These are phyloP conservation scores for Phenacoccus solenopsis DNA, from an alignment of 1,140 invertebrate genomes.

Conservation along the genomic window DNA sequence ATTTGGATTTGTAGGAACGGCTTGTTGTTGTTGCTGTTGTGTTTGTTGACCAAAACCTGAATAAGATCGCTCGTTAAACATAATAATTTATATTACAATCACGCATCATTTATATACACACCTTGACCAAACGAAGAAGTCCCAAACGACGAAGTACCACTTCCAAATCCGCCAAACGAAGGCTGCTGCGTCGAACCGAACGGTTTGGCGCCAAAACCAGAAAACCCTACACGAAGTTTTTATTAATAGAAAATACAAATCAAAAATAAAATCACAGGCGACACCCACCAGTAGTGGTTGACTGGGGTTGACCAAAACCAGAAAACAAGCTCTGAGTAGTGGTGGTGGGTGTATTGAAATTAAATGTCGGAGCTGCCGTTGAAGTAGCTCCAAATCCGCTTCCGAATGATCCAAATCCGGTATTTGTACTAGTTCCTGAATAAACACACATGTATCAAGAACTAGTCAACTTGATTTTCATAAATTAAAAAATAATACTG, in stretches of 20 bases:
- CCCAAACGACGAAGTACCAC: constrained; percentile 18
- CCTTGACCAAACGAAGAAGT: constrained; percentile 20
- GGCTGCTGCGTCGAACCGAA: constrained; percentile 12
- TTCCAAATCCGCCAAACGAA: neutral
- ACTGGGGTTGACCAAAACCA: constrained; percentile 28
- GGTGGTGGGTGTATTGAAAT: constrained; percentile 19
- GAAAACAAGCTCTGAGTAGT: constrained; percentile 27
- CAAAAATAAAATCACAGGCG: neutral
- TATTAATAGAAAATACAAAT: neutral
- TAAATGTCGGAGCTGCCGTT: constrained; percentile 22
- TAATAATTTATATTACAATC: neutral
- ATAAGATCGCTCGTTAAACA: too few species aligned
- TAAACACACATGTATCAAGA: constrained; percentile 45
- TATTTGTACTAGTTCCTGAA: constrained; percentile 37
- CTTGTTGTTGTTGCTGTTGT: constrained; percentile 24
- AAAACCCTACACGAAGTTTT: constrained; percentile 16
- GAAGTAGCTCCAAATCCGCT: constrained; percentile 23
- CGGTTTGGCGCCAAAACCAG: constrained; percentile 18
- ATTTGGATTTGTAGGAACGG: constrained; percentile 37
- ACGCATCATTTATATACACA: neutral
- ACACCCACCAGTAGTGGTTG: constrained; percentile 20
- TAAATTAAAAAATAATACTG: constrained; percentile 20
- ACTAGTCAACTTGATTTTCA: constrained; percentile 23
- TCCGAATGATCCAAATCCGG: constrained; percentile 24
- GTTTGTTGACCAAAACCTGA: constrained; percentile 17